Base-by-base conservation (phyloP, 2,113 vertebrate genomes). In the Thalassoma bifasciatum region DNA sequence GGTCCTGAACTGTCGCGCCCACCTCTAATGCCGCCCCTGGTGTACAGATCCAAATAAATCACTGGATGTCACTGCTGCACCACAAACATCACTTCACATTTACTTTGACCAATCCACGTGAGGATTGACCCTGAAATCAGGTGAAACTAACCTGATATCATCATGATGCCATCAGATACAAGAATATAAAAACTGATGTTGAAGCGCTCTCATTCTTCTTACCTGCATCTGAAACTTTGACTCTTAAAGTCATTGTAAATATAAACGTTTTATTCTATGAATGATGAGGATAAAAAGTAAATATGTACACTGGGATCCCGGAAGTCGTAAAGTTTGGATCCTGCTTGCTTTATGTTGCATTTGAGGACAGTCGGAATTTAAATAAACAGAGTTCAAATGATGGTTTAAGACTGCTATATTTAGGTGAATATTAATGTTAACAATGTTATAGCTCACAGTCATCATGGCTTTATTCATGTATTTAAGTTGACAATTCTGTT, bases 291-390 rank as follows among this genome's bases (percentile, higher is more conserved):
- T 1, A 30, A 9, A 82, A 26, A 0, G 53, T 2, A 79, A 87
- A 87, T 79, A 72, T 86, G 56, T 79, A 75, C 82, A 17, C 72
- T 66, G 19, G n/a, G 38, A 88, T 79, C 80, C 92, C 86, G 92
- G 92, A 93, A 89, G 89, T 89, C 7, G 10, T n/a, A 10, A 0
- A 0, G 34, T 44, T 11, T 46, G 77, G 84, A 91, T 93, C 90
- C 92, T 91, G 91, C 61, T 88, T 21, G 11, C 17, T 1, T 11
- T 19, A 1, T 68, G 85, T 0, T 66, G 19, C 83, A 2, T 90
- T 90, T 34, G 71, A 0, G 2, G 1, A 8, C 75, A 17, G 1
- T 80, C 4, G 36, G 73, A 73, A 50, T 1, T 61, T 17, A 42
- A 5, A 19, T 1, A 44, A 13, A 40, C 38, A 6, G 30, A 30